These are phyloP conservation scores for Eretmochelys imbricata DNA, from an alignment of 2,113 vertebrate genomes.

Conservation along the genomic window DNA sequence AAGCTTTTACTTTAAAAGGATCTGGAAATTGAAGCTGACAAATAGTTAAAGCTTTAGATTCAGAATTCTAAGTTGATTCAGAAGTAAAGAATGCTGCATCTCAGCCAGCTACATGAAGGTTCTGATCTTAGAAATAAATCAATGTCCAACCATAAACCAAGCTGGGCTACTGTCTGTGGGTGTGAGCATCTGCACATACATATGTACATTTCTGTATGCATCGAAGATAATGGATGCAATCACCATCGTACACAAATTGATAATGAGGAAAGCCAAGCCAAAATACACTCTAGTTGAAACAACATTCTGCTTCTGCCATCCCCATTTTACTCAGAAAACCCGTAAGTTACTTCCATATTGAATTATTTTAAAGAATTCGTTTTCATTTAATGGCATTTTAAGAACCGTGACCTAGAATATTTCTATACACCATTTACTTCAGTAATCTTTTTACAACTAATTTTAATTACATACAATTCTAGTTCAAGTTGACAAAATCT, in stretches of 20 bases:
- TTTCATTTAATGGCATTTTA: neutral
- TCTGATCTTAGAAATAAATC: constrained; percentile 45
- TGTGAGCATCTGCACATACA: neutral
- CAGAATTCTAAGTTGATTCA: neutral
- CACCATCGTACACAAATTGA: neutral
- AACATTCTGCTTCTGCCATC: neutral
- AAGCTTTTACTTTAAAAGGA: neutral
- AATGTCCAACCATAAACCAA: neutral
- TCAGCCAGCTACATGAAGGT: neutral
- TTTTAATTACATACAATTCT: neutral
- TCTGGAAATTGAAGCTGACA: neutral
- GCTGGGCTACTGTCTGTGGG: neutral
- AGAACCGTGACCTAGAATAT: neutral
- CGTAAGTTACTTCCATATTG: rapidly evolving
- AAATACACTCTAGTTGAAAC: neutral
- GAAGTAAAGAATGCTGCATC: neutral
- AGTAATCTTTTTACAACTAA: neutral
- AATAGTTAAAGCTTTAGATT: neutral
- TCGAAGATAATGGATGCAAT: neutral
- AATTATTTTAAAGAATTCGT: neutral
- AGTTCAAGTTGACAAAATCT: constrained; percentile 12
- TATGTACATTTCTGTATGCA: neutral
- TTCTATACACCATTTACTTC: neutral
- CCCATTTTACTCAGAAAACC: neutral
- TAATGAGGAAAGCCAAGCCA: neutral